These are phyloP conservation scores for Callospermophilus lateralis DNA, from an alignment of 2,113 vertebrate genomes.

Conservation along the genomic window DNA sequence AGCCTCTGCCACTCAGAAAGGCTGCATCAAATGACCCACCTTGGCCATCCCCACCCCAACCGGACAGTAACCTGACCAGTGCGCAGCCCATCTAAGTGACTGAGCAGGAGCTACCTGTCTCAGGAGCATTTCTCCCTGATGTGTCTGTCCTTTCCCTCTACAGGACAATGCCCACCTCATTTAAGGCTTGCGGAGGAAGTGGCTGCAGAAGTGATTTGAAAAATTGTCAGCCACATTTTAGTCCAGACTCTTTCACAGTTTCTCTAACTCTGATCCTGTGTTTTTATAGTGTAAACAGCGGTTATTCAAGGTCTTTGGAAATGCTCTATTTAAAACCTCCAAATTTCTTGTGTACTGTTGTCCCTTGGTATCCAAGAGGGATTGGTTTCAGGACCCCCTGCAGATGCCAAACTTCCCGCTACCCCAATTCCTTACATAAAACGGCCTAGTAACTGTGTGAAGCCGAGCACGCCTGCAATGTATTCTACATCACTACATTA, in stretches of 20 bases:
- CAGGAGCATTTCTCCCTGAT: fast-evolving
- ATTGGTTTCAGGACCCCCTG: no score
- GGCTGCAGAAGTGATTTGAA: background rate
- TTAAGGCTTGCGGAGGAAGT: background rate
- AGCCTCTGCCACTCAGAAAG: background rate
- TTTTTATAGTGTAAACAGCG: background rate
- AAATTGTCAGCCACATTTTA: background rate
- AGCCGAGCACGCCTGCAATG: background rate
- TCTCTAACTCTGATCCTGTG: background rate
- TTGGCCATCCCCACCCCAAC: no score
- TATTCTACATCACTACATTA: background rate
- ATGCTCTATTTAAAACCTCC: background rate
- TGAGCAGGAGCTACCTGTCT: background rate
- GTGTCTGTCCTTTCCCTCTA: background rate
- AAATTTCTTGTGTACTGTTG: background rate
- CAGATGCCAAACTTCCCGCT: background rate
- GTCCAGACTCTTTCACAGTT: background rate
- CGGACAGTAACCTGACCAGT: background rate
- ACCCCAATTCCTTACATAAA: background rate
- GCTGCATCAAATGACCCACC: background rate
- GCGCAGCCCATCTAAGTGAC: background rate
- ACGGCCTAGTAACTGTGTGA: background rate
- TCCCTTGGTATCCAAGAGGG: background rate
- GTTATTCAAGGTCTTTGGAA: background rate
- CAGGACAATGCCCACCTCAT: background rate